These are phyloP conservation scores for Kryphioiulus occultus DNA, from an alignment of 2,888 invertebrate genomes.

Conservation along the genomic window DNA sequence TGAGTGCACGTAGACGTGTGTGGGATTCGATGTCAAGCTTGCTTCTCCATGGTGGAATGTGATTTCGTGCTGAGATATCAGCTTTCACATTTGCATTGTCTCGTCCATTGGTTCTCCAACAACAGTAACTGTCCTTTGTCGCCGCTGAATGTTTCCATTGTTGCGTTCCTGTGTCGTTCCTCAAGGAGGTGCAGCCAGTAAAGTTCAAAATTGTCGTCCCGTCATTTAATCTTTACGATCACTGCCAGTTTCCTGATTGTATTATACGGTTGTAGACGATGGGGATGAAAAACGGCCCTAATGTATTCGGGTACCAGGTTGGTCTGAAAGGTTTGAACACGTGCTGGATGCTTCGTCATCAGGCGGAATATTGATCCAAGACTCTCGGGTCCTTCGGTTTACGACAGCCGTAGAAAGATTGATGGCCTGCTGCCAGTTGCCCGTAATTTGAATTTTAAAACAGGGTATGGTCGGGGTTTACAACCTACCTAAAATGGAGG, in stretches of 20 bases:
- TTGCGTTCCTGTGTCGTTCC: background rate
- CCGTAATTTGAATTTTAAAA: background rate
- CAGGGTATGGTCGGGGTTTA: background rate
- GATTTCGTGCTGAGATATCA: background rate
- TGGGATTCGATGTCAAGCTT: background rate
- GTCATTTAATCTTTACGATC: background rate
- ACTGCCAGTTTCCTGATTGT: background rate
- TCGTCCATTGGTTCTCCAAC: background rate
- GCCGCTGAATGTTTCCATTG: background rate
- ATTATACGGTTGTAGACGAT: background rate
- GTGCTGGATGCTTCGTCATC: background rate
- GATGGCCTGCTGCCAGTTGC: conserved; percentile 1
- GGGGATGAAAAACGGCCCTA: background rate
- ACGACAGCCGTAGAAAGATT: background rate
- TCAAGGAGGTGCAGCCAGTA: background rate
- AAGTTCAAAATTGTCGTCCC: background rate
- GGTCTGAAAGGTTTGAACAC: background rate
- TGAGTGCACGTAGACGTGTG: background rate
- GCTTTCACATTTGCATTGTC: background rate
- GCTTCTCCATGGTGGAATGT: background rate
- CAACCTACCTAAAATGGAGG: background rate
- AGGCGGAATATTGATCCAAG: background rate
- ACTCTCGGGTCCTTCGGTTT: background rate
- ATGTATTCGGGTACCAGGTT: background rate
- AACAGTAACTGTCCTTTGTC: background rate